A percentile compares a stretch with the other conserved stretches of the same genome.
phyloP scores from a whole-genome alignment of 1,140 invertebrate genomes.

The Drosophila tani region DNA sequence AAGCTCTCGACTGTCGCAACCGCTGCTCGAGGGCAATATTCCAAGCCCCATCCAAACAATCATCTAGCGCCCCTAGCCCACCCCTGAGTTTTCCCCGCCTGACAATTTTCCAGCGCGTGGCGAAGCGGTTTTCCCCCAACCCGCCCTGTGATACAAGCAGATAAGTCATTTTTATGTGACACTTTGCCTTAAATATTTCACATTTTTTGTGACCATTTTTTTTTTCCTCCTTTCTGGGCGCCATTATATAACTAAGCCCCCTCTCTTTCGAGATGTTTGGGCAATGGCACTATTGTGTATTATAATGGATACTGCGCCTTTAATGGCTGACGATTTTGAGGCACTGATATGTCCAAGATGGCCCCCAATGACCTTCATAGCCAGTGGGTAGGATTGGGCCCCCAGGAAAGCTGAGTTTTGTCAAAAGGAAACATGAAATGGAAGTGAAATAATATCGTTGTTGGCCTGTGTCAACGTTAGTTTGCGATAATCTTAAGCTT shows the following conservation, averaged over 20 bases:
- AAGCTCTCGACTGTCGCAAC: conserved; percentile 42
- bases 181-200: conserved; percentile 84
- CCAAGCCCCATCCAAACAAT: conserved; percentile 30
- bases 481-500: conserved; percentile 44
- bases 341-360: conserved; percentile 52
- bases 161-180: conserved; percentile 84
- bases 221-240: conserved; percentile 33
- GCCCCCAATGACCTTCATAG: conserved; percentile 61
- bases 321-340: conserved; percentile 73
- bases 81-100: conserved; percentile 45
- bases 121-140: conserved; percentile 55
- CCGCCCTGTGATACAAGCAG: conserved; percentile 77
- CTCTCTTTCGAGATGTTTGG: conserved; percentile 34
- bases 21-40: conserved; percentile 65
- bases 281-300: conserved; percentile 77
- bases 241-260: conserved; percentile 65
- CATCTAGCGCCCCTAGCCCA: conserved; percentile 16
- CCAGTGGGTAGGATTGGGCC: conserved; percentile 3
- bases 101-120: conserved; percentile 79
- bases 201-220: conserved; percentile 72
- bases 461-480: conserved; percentile 37
- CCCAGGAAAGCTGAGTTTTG: conserved; percentile 17
- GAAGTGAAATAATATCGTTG: conserved; percentile 36
- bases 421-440: conserved; percentile 36
- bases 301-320: conserved; percentile 72